phyloP scores from a whole-genome alignment of 35 echinoderm and acorn worm genomes.

The Apostichopus parvimensis region DNA sequence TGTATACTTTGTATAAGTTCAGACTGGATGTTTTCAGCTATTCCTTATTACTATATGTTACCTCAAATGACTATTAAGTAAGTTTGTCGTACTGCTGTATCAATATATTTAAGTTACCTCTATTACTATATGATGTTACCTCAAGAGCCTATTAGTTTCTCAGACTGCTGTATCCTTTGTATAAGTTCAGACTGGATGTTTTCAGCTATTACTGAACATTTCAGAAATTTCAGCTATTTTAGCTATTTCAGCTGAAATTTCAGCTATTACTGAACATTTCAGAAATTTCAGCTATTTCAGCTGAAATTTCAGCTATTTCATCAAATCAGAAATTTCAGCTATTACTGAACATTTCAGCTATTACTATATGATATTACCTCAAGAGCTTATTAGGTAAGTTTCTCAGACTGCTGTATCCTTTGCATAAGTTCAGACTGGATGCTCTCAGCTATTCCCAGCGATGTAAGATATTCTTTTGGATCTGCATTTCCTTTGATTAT shows the following conservation, averaged over 20 bases:
- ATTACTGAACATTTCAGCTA: background rate
- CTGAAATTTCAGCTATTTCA: too few relatives aligned
- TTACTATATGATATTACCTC: background rate
- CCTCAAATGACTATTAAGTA: too few relatives aligned
- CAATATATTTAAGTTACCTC: background rate
- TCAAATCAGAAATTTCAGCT: background rate
- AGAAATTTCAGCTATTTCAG: background rate
- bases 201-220: background rate
- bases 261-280: too few relatives aligned
- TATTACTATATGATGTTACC: background rate
- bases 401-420: background rate
- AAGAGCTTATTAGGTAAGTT: too few relatives aligned
- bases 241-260: too few relatives aligned
- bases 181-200: slow-evolving; percentile 19
- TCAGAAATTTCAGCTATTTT: background rate
- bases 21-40: background rate
- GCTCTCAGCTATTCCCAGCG: slow-evolving; percentile 18
- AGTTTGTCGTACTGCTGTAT: too few relatives aligned
- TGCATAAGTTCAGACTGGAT: slow-evolving; percentile 13
- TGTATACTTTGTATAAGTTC: too few relatives aligned
- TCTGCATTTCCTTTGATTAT: slow-evolving; percentile 46
- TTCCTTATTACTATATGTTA: too few relatives aligned
- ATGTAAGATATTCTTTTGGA: slow-evolving; percentile 43
- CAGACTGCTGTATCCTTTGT: background rate
- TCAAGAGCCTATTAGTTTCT: too few relatives aligned